Conservation (phyloP, 2,888 invertebrate species). For the Oligia latruncula region DNA sequence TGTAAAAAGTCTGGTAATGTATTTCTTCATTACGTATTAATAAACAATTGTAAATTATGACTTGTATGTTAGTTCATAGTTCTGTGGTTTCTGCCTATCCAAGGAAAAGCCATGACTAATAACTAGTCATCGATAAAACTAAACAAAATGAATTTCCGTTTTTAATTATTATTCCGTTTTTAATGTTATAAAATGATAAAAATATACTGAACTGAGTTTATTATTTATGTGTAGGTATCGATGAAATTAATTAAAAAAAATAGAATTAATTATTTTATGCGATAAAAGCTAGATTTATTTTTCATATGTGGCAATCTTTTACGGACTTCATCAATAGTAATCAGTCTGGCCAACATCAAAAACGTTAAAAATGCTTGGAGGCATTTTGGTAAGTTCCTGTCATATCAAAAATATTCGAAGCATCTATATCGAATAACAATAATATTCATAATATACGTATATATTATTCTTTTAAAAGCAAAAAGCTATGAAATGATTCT, state of each 20-base stretch:
- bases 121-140: not conserved
- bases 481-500: constrained; percentile 75
- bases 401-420: constrained; percentile 63
- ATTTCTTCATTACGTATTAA: not conserved
- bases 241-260: not conserved
- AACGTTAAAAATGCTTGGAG: constrained; percentile 1
- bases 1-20: not conserved
- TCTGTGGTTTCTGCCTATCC: not conserved
- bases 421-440: constrained; percentile 72
- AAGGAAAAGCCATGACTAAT: not conserved
- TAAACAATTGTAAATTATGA: not conserved
- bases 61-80: not conserved
- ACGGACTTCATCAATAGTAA: not conserved
- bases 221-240: not conserved
- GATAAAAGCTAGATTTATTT: not conserved
- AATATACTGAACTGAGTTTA: not conserved
- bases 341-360: constrained; percentile 4
- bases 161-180: not conserved
- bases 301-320: constrained; percentile 12
- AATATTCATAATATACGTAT: constrained; percentile 78
- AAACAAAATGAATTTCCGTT: not conserved
- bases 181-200: not conserved
- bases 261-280: not conserved
- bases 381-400: constrained; percentile 29
- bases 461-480: constrained; percentile 80